Evolutionary conservation across 2,888 invertebrate genomes (phyloP).

Genomic region (Drosophila dives): DNA sequence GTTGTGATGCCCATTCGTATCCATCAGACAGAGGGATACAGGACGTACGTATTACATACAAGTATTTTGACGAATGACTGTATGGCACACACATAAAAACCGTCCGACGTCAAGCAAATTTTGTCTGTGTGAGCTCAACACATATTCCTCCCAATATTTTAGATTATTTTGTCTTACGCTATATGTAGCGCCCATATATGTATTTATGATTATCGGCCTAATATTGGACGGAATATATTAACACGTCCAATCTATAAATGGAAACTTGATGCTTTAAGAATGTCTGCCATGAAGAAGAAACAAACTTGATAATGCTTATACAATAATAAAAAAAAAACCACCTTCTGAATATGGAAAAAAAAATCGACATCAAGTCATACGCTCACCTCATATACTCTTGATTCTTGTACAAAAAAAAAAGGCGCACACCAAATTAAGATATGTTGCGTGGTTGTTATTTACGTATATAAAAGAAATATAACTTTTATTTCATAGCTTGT

Average conservation of each 20-base stretch:
- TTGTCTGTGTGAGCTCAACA: not conserved
- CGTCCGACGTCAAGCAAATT: not conserved
- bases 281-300: conserved; percentile 28
- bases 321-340: conserved; percentile 9
- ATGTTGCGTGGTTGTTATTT: conserved; percentile 17
- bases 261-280: conserved; percentile 47
- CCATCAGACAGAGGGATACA: conserved; percentile 31
- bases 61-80: not conserved
- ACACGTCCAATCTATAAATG: conserved; percentile 38
- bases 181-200: conserved; percentile 1
- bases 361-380: conserved; percentile 30
- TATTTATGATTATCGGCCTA: not conserved
- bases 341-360: conserved; percentile 39
- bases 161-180: not conserved
- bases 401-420: conserved; percentile 19
- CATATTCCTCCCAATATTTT: not conserved
- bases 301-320: conserved; percentile 6
- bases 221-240: conserved; percentile 16
- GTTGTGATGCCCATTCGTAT: conserved; percentile 46
- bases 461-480: not conserved
- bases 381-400: conserved; percentile 10
- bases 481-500: not conserved
- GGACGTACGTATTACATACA: not conserved
- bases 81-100: not conserved
- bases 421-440: conserved; percentile 8